These are phyloP conservation scores for Ormyrus nitidulus DNA, from an alignment of 2,888 invertebrate species.

Conservation along the genomic window DNA sequence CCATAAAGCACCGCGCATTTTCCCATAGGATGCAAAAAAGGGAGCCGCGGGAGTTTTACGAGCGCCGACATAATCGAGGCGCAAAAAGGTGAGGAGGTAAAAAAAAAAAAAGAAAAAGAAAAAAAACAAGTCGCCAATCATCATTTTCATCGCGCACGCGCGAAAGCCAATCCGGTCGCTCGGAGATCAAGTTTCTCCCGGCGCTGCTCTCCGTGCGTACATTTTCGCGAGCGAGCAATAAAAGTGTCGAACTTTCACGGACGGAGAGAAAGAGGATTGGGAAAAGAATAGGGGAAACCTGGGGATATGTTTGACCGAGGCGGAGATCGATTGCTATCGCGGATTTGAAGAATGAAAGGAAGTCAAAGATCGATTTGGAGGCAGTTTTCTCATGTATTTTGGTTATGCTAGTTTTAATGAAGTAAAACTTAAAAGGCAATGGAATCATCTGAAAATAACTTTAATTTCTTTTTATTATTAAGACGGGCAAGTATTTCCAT, in stretches of 20 bases:
- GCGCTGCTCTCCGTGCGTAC: background rate
- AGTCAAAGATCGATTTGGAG: too few relatives aligned
- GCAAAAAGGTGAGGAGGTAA: constrained; percentile 20
- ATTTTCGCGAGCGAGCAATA: constrained; percentile 32
- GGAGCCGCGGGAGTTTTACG: constrained; percentile 19
- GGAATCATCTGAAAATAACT: too few relatives aligned
- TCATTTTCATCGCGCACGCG: constrained; percentile 15
- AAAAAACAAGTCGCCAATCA: background rate
- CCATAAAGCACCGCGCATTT: background rate
- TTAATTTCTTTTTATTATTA: too few relatives aligned
- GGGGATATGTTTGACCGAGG: too few relatives aligned
- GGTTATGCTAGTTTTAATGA: too few relatives aligned
- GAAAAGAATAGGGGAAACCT: too few relatives aligned
- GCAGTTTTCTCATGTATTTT: too few relatives aligned
- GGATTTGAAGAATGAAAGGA: too few relatives aligned
- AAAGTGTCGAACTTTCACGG: constrained; percentile 28
- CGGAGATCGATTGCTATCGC: too few relatives aligned
- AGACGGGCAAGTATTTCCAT: too few relatives aligned
- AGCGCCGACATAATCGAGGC: constrained; percentile 29
- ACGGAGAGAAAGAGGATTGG: too few relatives aligned
- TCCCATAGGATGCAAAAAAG: background rate
- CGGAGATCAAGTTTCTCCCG: constrained; percentile 37
- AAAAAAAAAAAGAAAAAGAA: background rate
- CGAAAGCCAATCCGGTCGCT: constrained; percentile 15
- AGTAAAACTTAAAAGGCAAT: too few relatives aligned